These are phyloP conservation scores for Selenia dentaria DNA, from an alignment of 2,888 invertebrate genomes.

Conservation along the genomic window DNA sequence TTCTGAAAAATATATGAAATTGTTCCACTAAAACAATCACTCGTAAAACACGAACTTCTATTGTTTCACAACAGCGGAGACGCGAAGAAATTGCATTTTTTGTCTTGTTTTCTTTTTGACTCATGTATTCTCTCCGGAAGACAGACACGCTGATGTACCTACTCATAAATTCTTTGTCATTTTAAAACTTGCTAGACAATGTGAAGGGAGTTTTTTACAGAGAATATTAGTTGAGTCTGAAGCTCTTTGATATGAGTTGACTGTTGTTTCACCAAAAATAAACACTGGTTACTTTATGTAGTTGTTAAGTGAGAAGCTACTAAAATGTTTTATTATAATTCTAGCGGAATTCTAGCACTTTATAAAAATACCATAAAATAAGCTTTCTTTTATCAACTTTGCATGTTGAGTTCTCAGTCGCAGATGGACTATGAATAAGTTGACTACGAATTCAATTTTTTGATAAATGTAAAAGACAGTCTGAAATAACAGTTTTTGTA, in stretches of 20 bases:
- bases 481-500: too few relatives aligned
- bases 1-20: not conserved
- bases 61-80: slow-evolving; percentile 1
- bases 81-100: not conserved
- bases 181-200: slow-evolving; percentile 8
- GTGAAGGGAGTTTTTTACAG: not conserved
- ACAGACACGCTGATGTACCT: slow-evolving; percentile 1
- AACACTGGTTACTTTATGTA: too few relatives aligned
- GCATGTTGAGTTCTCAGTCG: too few relatives aligned
- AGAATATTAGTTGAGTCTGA: not conserved
- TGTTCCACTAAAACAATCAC: not conserved
- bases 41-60: not conserved
- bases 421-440: too few relatives aligned
- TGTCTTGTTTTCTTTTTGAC: slow-evolving; percentile 1
- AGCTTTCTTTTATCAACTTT: too few relatives aligned
- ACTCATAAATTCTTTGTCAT: slow-evolving; percentile 11
- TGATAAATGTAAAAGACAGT: too few relatives aligned
- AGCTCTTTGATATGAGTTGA: not conserved
- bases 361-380: too few relatives aligned
- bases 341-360: too few relatives aligned
- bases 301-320: too few relatives aligned
- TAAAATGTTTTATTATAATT: too few relatives aligned
- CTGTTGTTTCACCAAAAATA: too few relatives aligned
- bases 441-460: too few relatives aligned
- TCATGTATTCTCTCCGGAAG: slow-evolving; percentile 2